These are phyloP conservation scores for Cryptus viduatorius DNA, from an alignment of 2,888 invertebrate genomes.

Conservation along the genomic window DNA sequence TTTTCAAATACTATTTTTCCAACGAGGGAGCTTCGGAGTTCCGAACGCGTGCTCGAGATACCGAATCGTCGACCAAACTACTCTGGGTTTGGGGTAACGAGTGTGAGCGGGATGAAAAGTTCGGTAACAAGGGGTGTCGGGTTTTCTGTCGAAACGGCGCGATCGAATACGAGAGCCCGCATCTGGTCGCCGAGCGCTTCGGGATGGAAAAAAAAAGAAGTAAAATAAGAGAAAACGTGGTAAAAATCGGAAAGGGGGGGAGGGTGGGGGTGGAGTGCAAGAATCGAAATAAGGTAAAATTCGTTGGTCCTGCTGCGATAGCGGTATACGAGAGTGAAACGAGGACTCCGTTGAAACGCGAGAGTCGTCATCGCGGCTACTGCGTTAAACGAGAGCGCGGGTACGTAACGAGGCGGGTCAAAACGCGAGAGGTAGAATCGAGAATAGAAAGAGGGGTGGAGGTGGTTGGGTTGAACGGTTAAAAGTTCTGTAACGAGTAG, in stretches of 20 bases:
- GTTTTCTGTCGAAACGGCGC: background rate
- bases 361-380: slow-evolving; percentile 46
- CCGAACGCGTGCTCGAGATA: slow-evolving; percentile 73
- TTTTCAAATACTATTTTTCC: slow-evolving; percentile 39
- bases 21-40: slow-evolving; percentile 64
- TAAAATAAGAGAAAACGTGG: slow-evolving; percentile 40
- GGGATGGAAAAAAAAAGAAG: slow-evolving; percentile 2
- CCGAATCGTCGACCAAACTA: slow-evolving; percentile 44
- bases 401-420: slow-evolving; percentile 53
- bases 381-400: slow-evolving; percentile 41
- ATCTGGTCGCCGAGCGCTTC: slow-evolving; percentile 41
- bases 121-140: slow-evolving; percentile 60
- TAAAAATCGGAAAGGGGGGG: background rate
- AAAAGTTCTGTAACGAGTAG: slow-evolving; percentile 63
- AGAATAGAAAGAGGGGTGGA: background rate
- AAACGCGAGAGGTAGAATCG: slow-evolving; percentile 28
- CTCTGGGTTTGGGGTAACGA: slow-evolving; percentile 51
- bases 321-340: slow-evolving; percentile 12
- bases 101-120: slow-evolving; percentile 60
- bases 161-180: slow-evolving; percentile 48
- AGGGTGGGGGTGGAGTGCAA: background rate
- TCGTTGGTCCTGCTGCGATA: slow-evolving; percentile 40
- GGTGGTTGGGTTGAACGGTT: slow-evolving; percentile 50
- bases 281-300: slow-evolving; percentile 20
- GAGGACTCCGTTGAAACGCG: slow-evolving; percentile 15